Base-by-base conservation (phyloP, 2,888 invertebrate species). In the Leptopilina syphax region DNA sequence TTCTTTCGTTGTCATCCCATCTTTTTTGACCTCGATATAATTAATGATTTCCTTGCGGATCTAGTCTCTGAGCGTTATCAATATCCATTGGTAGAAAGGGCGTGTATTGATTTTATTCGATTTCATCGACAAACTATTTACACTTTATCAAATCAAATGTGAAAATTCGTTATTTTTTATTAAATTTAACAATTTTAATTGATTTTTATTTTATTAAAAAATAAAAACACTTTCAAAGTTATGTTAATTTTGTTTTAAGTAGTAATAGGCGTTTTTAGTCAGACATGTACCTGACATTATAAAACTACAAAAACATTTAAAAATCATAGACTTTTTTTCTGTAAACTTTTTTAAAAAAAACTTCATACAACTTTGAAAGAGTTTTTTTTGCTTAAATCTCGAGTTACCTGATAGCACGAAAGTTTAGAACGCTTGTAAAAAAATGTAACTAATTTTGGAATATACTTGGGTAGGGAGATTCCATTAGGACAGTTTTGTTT, bases 1-100 rank as follows among this genome's bases (percentile, higher is more conserved):
- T 54, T 70, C 54, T 54, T 63, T 70, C 70, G 50, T 27, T 70
- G 54, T 70, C 70, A 70, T 70, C 24, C 70, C 54, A 54, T 54
- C 54, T 70, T 44, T 9, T 50, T 27, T 70, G 54, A 34, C 54
- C 70, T 8, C 54, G 70, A 54, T 70, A 70, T 70, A 70, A 70
- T 70, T 70, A 70, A 70, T 70, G 54, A 70, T 70, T 70, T 70
- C 54, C 70, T 54, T 70, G 50, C 50, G 54, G 70, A 27, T 54
- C 50, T 12, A 2, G 50, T 34, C 34, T 34, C 34, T 50, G 50
- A 18, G 67, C 44, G 67, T 67, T 67, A 13, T 47, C 18, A 18
- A 47, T 18, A 18, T 67, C 44, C 44, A 1, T 67, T 10, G 50
- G 12, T 44, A 44, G 7, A 8, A 34, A 34, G n/a, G 66, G n/a